Evolutionary conservation across 2,797 vertebrate species (phyloP), one percentile per base, ranked within the genome.

Genomic region (Sebastes flavidus): DNA sequence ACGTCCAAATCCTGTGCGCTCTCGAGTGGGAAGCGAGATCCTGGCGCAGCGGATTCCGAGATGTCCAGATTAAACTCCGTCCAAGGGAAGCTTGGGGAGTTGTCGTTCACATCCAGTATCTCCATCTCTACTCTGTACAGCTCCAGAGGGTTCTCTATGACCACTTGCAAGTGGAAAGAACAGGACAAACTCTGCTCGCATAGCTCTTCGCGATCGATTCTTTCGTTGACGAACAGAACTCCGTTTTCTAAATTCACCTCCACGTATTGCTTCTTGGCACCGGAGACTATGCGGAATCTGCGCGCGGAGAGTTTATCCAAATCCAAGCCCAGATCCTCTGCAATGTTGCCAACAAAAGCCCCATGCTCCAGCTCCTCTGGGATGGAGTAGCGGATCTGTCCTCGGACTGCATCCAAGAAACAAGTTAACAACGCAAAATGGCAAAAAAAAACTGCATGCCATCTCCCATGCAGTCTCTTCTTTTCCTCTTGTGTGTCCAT

Each of bases 1-100:
- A 97, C 94, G 2, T 99, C 98, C 0, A 95, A 92, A 42, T 99
- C 97, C 82, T 96, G 96, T 16, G 98, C 98, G 18, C 97, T 98
- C 94, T 99, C 97, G 16, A 99, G 89, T 0, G 97, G 97, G 84
- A 99, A 99, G 24, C 95, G 96, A 4, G 97, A 96, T 4, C 96
- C 96, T 0, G 96, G 94, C 12, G 91, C 89, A 0, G 97, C 97
- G 0, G 97, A 98, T 91, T 99, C 97, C 0, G 96, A 95, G n/a
- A 96, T 95, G 66, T 96, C 95, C 89, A 96, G 83, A 55, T 94
- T 95, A 38, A 95, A 95, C 80, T 95, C 94, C 24, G 90, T 94
- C 94, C 95, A 95, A 3, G 95, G 95, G 72, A 96, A 96, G 70
- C 87, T 88, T 2, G 95, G 95, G 24, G 94, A 92, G 91, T 96